Evolutionary conservation across 2,113 vertebrate species (phyloP).

Genomic region (Pelecanus crispus): DNA sequence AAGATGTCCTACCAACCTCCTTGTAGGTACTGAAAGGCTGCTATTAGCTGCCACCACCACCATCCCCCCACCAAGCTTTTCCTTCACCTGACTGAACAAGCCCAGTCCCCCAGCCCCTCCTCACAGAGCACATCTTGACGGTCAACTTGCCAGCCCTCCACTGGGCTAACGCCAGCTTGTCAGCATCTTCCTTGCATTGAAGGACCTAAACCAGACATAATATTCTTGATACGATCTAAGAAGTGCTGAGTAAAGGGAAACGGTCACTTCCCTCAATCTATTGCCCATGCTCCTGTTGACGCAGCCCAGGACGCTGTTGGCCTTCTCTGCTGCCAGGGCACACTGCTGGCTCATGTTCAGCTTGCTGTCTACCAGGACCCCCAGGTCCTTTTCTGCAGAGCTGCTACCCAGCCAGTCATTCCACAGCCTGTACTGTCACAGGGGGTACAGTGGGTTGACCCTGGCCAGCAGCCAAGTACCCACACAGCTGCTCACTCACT

Average conservation of each 20-base stretch:
- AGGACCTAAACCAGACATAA: not conserved
- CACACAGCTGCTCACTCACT: not conserved
- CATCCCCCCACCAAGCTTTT: not conserved
- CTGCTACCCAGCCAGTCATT: not conserved
- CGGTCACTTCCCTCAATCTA: not conserved
- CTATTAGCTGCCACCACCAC: not conserved
- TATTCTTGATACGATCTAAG: not conserved
- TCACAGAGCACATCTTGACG: not conserved
- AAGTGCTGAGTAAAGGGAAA: not conserved
- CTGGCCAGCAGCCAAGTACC: not conserved
- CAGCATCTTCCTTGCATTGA: not conserved
- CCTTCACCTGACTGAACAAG: not conserved
- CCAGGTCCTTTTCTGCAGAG: not conserved
- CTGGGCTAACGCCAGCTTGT: not conserved
- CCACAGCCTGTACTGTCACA: not conserved
- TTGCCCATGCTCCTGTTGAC: not conserved
- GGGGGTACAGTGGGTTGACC: not conserved
- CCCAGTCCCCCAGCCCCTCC: not conserved
- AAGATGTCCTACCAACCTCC: not conserved
- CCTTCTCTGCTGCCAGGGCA: not conserved
- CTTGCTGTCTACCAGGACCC: not conserved
- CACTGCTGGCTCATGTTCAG: not conserved
- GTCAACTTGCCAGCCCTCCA: not conserved
- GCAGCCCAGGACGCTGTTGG: not conserved
- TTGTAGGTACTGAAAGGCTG: not conserved